Evolutionary conservation across 2,113 vertebrate genomes (phyloP).

Genomic region (Daboia siamensis): DNA sequence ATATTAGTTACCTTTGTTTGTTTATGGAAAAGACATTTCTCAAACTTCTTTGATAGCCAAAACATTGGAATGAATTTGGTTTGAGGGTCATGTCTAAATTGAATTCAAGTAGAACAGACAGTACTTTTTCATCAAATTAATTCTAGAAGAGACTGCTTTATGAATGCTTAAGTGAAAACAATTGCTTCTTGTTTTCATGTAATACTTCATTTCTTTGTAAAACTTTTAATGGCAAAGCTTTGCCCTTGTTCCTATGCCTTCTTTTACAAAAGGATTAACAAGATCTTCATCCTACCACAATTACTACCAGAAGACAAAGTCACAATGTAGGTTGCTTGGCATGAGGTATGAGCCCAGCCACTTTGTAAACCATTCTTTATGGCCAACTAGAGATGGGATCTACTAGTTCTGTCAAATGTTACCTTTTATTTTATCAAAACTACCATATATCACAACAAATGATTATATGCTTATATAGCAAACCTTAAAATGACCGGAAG

Average conservation of each 20-base stretch:
- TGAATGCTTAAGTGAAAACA: not conserved
- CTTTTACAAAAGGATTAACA: not conserved
- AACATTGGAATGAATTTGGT: not conserved
- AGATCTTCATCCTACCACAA: not conserved
- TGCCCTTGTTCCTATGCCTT: not conserved
- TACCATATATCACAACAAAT: not conserved
- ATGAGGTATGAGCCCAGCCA: not conserved
- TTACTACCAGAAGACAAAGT: not conserved
- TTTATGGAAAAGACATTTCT: not conserved
- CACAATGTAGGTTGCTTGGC: not conserved
- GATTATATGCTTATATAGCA: not conserved
- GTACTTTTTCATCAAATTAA: not conserved
- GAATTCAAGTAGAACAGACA: not conserved
- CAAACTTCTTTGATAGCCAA: not conserved
- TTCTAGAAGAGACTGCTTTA: not conserved
- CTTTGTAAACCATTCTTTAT: not conserved
- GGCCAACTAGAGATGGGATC: not conserved
- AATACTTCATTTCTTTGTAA: not conserved
- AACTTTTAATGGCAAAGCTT: not conserved
- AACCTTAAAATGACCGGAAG: not conserved
- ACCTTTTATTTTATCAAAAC: not conserved
- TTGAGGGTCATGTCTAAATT: not conserved
- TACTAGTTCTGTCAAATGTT: not conserved
- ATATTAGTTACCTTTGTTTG: not conserved
- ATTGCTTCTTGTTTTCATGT: not conserved